Evolutionary conservation across 37 sponge, comb jelly and placozoan species (phyloP).

Genomic region (Amphimedon queenslandica): DNA sequence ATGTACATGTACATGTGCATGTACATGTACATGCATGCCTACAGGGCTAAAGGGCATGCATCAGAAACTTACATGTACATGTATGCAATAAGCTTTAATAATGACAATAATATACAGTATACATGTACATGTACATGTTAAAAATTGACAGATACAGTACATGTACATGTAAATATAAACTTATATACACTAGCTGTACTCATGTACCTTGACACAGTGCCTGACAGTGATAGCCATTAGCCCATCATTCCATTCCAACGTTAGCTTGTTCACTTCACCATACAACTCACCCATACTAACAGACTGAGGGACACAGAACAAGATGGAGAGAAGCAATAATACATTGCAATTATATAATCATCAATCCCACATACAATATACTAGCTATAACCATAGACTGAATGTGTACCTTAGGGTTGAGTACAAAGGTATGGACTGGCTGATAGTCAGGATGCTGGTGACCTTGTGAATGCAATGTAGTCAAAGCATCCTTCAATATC

Average conservation of each 20-base stretch:
- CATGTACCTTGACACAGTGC: constrained; percentile 77
- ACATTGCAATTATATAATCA: neutral
- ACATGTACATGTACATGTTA: too few species aligned
- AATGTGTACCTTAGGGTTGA: constrained; percentile 88
- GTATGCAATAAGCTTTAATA: too few species aligned
- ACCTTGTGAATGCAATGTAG: constrained; percentile 65
- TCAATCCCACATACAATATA: neutral
- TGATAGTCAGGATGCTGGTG: constrained; percentile 74
- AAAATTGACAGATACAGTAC: too few species aligned
- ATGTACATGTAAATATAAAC: too few species aligned
- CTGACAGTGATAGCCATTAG: constrained; percentile 94
- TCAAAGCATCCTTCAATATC: constrained; percentile 85
- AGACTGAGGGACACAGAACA: constrained; percentile 17
- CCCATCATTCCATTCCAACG: constrained; percentile 97
- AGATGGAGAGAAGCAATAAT: neutral
- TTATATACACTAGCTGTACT: too few species aligned
- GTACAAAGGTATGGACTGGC: constrained; percentile 85
- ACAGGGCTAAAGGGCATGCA: too few species aligned
- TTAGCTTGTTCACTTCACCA: constrained; percentile 94
- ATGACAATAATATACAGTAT: too few species aligned
- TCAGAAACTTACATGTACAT: too few species aligned
- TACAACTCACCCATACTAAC: constrained; percentile 97
- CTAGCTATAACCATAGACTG: neutral
- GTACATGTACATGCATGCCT: too few species aligned
- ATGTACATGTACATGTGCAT: constrained; percentile 6